These are phyloP conservation scores for Harpalus rubripes DNA, from an alignment of 2,888 invertebrate species.

Conservation along the genomic window DNA sequence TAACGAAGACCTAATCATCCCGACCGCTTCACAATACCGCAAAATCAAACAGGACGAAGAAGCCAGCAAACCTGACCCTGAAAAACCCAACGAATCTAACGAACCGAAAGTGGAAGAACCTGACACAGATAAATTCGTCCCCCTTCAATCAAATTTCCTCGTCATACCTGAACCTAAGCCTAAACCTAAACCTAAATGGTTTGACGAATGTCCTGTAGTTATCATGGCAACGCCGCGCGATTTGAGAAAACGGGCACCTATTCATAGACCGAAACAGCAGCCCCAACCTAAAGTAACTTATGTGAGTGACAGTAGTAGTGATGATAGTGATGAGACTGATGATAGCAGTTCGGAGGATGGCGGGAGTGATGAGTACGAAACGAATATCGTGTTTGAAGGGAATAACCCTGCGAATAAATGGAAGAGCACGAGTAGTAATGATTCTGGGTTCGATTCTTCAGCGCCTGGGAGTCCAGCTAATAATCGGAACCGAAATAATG, in stretches of 20 bases:
- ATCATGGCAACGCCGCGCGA: slow-evolving; percentile 76
- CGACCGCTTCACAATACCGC: slow-evolving; percentile 53
- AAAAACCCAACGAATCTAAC: slow-evolving; percentile 48
- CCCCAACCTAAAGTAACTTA: slow-evolving; percentile 68
- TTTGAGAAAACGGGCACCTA: slow-evolving; percentile 72
- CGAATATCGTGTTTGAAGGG: slow-evolving; percentile 71
- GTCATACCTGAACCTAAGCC: slow-evolving; percentile 73
- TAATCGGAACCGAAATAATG: slow-evolving; percentile 79
- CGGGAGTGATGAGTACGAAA: slow-evolving; percentile 78
- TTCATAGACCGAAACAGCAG: slow-evolving; percentile 62
- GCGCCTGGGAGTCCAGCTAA: slow-evolving; percentile 84
- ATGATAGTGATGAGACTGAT: slow-evolving; percentile 69
- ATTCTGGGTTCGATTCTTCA: slow-evolving; percentile 89
- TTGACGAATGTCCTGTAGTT: slow-evolving; percentile 75
- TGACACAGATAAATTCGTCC: slow-evolving; percentile 68
- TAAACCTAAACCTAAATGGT: slow-evolving; percentile 75
- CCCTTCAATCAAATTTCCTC: slow-evolving; percentile 75
- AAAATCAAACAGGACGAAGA: slow-evolving; percentile 62
- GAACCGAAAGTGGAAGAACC: slow-evolving; percentile 70
- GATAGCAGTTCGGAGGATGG: slow-evolving; percentile 72
- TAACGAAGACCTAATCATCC: slow-evolving; percentile 58
- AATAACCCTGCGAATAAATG: slow-evolving; percentile 76
- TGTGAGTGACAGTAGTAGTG: slow-evolving; percentile 71
- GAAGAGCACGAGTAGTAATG: slow-evolving; percentile 88
- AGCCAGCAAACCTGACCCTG: slow-evolving; percentile 33